Base-by-base conservation (phyloP, 2,888 invertebrate genomes). In the Euspilapteryx auroguttella region DNA sequence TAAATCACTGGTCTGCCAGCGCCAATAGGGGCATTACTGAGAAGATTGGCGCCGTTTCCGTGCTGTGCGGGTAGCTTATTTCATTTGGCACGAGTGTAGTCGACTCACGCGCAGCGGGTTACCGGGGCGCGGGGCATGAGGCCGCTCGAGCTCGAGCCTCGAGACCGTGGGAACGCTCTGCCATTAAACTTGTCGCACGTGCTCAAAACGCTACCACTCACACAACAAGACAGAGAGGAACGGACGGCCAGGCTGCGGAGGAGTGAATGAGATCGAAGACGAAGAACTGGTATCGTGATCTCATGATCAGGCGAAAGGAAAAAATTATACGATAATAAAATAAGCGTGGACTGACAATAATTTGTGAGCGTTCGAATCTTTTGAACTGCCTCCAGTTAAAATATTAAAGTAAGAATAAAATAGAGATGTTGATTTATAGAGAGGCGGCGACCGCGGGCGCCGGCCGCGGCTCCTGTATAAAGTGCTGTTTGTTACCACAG, bases 151-250 rank as follows among this genome's bases (percentile, higher is more conserved):
- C 30, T 51, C 58, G 59, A 49, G 53, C 58, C n/a, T n/a, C 29
- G 46, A 45, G 62, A 73, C 71, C 75, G 75, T 75, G 75, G 73
- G 75, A 75, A 75, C 65, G 73, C 53, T 64, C 62, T 68, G 75
- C 69, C 71, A 71, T 75, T 73, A n/a, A 73, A 68, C 71, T 59
- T 58, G 63, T 63, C 71, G 73, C 75, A 73, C 75, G 75, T 75
- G 75, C 73, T 68, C 59, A 50, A 55, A 52, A 58, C 56, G 63
- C 58, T 63, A 58, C 59, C 47, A 55, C 47, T 44, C 43, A 50
- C 48, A 40, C 49, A 41, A 39, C 47, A 37, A 51, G 63, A 44
- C 37, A 35, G 42, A 68, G 33, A 40, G 49, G 47, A 65, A 63
- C 52, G 40, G 41, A 43, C 24, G 27, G 33, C 32, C 38, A 27